A percentile compares a stretch with the other conserved stretches of the same genome.
Evolutionary conservation across 2,113 vertebrate species (phyloP).

Genomic region (human): DNA sequence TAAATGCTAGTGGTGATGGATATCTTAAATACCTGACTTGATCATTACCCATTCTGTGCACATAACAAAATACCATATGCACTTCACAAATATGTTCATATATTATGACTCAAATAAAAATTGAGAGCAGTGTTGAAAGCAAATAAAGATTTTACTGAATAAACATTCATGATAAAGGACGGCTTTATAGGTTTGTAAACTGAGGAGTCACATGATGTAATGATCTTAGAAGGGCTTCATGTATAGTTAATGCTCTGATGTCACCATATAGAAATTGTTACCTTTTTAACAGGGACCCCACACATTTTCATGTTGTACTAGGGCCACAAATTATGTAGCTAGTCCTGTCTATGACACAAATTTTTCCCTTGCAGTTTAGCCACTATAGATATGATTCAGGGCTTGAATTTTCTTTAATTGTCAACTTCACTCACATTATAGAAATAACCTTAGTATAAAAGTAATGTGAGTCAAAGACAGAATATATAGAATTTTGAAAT

Average conservation of each 20-base stretch:
- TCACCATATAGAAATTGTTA: background rate
- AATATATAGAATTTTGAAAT: conserved; percentile 14
- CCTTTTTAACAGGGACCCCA: background rate
- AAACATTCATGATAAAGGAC: background rate
- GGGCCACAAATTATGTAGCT: background rate
- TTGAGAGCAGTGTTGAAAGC: background rate
- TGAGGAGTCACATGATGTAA: background rate
- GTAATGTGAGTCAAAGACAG: background rate
- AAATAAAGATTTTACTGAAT: background rate
- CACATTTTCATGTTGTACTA: background rate
- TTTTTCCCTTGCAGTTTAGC: background rate
- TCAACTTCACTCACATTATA: background rate
- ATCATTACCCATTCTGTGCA: background rate
- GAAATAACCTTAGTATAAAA: conserved; percentile 2
- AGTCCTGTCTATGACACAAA: background rate
- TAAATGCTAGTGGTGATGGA: background rate
- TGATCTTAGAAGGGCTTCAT: background rate
- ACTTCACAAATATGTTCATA: background rate
- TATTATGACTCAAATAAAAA: background rate
- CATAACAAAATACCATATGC: background rate
- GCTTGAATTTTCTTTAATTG: background rate
- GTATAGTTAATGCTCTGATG: background rate
- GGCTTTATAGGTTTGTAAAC: background rate
- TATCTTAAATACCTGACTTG: background rate
- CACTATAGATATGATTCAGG: background rate